A percentile compares a stretch with the other conserved stretches of the same genome.
Conservation (phyloP, 2,113 vertebrate species). For the Caranx ignobilis region DNA sequence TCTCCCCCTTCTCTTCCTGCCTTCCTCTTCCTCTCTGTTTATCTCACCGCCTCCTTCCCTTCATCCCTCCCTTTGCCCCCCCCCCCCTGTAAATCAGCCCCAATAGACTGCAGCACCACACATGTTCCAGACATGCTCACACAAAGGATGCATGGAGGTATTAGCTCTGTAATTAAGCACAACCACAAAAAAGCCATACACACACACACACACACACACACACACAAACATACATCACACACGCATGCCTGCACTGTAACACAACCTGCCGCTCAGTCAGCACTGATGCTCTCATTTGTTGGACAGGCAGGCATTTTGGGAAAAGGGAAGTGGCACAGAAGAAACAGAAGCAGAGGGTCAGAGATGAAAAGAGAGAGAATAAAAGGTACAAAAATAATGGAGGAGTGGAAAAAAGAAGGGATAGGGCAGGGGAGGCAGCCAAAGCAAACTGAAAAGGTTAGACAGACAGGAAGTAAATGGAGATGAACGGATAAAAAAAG, state of each 20-base stretch:
- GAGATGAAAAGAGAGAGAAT: constrained; percentile 8
- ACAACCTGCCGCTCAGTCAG: constrained; percentile 52
- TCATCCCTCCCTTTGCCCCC: neutral
- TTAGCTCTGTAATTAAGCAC: constrained; percentile 49
- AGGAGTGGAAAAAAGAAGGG: neutral
- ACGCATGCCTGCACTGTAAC: constrained; percentile 20
- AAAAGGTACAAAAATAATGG: neutral
- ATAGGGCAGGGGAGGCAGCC: neutral
- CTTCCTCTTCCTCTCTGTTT: constrained; percentile 33
- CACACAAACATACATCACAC: constrained; percentile 2
- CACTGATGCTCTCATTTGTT: constrained; percentile 48
- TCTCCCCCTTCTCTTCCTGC: constrained; percentile 35
- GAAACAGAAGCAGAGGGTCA: neutral
- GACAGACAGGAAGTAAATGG: neutral
- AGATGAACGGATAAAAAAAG: constrained; percentile 32
- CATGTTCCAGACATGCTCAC: constrained; percentile 67
- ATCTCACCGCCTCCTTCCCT: constrained; percentile 22
- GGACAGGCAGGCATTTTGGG: constrained; percentile 36
- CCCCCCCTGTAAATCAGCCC: constrained; percentile 54
- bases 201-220: constrained; percentile 1
- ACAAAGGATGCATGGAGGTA: constrained; percentile 58
- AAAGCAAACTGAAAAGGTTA: constrained; percentile 50
- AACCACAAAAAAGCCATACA: constrained; percentile 16
- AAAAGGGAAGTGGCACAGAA: constrained; percentile 3
- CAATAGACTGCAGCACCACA: constrained; percentile 70